phyloP scores from a whole-genome alignment of 2,797 vertebrate genomes.

The Rhabdomys pumilio region DNA sequence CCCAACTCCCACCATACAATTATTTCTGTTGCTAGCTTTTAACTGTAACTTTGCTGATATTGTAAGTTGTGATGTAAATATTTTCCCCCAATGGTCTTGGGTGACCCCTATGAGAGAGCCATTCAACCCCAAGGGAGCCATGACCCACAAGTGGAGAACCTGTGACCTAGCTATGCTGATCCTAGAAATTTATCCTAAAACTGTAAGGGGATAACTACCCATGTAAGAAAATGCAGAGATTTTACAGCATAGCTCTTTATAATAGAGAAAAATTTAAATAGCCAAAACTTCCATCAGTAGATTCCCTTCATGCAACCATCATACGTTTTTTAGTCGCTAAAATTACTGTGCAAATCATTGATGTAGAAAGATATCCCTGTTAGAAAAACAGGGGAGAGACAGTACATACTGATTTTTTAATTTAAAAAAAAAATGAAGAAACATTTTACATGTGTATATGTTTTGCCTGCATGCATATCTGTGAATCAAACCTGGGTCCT shows the following conservation, averaged over 20 bases:
- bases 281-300: background rate
- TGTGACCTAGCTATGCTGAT: background rate
- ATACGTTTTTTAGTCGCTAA: background rate
- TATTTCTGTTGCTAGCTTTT: background rate
- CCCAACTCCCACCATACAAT: background rate
- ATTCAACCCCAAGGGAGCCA: background rate
- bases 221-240: background rate
- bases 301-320: background rate
- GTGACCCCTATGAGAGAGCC: background rate
- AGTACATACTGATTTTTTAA: background rate
- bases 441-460: background rate
- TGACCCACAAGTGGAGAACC: background rate
- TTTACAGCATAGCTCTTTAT: background rate
- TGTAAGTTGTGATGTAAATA: background rate
- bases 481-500: background rate
- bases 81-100: background rate
- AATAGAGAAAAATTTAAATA: background rate
- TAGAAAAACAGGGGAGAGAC: background rate
- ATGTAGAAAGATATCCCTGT: too few species aligned
- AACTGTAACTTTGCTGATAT: background rate
- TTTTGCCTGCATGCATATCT: background rate
- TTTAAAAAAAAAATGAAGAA: background rate
- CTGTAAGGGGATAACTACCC: background rate
- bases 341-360: background rate
- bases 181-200: background rate